Base-by-base conservation (phyloP, 1,140 invertebrate species). In the Sesamia nonagrioides region DNA sequence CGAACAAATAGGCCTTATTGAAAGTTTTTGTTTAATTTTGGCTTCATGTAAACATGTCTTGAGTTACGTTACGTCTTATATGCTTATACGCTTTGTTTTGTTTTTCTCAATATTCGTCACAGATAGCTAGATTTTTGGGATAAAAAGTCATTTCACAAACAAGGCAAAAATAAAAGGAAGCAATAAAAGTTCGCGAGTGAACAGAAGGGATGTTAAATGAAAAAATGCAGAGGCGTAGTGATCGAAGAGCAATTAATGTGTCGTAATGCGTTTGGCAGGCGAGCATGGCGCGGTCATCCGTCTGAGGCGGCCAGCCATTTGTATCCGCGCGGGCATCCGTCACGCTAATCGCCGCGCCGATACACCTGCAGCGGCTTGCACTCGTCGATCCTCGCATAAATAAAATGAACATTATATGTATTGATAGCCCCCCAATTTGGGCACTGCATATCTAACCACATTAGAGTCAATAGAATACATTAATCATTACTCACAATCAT, bases 251-350 rank as follows among this genome's bases (percentile, higher is more conserved):
- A 89, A 88, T 89, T 89, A 92, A 90, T 87, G 86, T 84, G 81
- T 87, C 82, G 86, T 89, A 88, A 87, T 88, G 82, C 80, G 86
- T 82, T 83, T 79, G 60, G 71, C 76, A 71, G 81, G 76, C 77
- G 80, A 74, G 86, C 81, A 79, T 73, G 81, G 78, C 63, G 58
- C 45, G 83, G 87, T 88, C 86, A 91, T 93, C 84, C 85, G 85
- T 93, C 88, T 92, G 83, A 77, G 81, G 85, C 83, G 87, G 88
- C 84, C 81, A 84, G 88, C 85, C 86, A 90, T 91, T 91, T 90
- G 86, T 91, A 89, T 87, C 85, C 77, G 80, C 82, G 78, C 78
- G 79, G 84, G 79, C 88, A 89, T 91, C 85, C 86, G 89, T 92
- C 88, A 89, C 87, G 79, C 87, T 91, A 92, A 92, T 92, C 90